Evolutionary conservation across 2,888 invertebrate species (phyloP), one percentile per base, ranked within the genome.

Genomic region (Neoascia interrupta): DNA sequence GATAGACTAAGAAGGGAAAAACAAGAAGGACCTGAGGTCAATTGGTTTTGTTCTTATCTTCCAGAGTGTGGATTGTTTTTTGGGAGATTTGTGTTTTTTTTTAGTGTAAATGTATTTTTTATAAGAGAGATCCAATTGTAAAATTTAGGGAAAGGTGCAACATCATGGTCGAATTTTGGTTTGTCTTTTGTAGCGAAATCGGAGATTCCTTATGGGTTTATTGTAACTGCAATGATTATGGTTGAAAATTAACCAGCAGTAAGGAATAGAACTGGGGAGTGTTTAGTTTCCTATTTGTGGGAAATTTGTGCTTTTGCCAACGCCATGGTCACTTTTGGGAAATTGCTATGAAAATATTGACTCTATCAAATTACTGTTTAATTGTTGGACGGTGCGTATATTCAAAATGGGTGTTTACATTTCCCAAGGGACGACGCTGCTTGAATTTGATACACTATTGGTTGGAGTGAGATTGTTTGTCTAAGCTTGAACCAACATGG

Each of bases 31-130:
- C 61, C 45, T 49, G 47, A 63, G 70, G 69, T 70, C 47, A 54
- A 64, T 66, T 73, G 47, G 51, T 34, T 69, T 61, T 49, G 56
- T 54, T 81, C 58, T 81, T 83, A 84, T 84, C 84, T 83, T 81
- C 81, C 83, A 83, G 85, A 84, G 85, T 84, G 84, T 82, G 85
- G 84, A 84, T 84, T 85, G 83, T 84, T 82, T 81, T 31, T 81
- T 64, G 63, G 56, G 23, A 58, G 53, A 76, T 70, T 76, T 70
- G 43, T 53, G 73, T 53, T 28, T 34, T 34, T 41, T 56, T 36
- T 49, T 49, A 3, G 39, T 19, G 16, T 2, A 16, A 6, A 45
- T 10, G 8, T 41, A 5, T 21, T 15, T 10, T 26, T 54, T 23
- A 26, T 34, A 39, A 19, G 0, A 28, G 5, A 41, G 11, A 11